Evolutionary conservation across 2,113 vertebrate genomes (phyloP).

Genomic region (Nothoprocta pentlandii): DNA sequence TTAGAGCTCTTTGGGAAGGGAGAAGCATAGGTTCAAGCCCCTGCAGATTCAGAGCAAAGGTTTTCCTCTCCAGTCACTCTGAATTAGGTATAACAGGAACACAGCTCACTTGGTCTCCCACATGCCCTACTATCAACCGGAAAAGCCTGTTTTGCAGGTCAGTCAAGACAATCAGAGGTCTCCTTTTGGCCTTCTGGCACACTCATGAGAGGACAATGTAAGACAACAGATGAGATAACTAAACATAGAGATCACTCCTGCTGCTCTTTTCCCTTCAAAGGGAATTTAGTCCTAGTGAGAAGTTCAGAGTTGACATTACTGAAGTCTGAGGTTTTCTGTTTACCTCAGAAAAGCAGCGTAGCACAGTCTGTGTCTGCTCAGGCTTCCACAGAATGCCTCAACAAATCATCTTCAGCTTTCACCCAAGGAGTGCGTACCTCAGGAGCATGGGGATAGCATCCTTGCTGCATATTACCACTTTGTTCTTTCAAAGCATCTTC

Average conservation of each 20-base stretch:
- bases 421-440: rapidly evolving
- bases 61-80: constrained; percentile 14
- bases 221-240: constrained; percentile 9
- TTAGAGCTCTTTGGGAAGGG: neutral
- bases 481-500: neutral
- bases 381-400: constrained; percentile 11
- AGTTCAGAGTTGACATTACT: constrained; percentile 35
- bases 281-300: constrained; percentile 25
- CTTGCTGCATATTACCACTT: neutral
- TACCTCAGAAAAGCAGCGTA: constrained; percentile 35
- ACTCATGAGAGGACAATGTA: neutral
- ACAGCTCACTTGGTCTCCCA: neutral
- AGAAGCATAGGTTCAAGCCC: neutral
- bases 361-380: neutral
- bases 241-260: constrained; percentile 14
- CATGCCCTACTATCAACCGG: neutral
- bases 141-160: neutral
- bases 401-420: constrained; percentile 21
- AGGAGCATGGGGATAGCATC: neutral
- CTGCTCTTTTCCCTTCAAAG: constrained; percentile 8
- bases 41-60: neutral
- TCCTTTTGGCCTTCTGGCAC: constrained; percentile 41
- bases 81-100: neutral
- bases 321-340: constrained; percentile 48
- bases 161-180: neutral